Evolutionary conservation across 2,113 vertebrate genomes (phyloP).

Genomic region (Numida meleagris): DNA sequence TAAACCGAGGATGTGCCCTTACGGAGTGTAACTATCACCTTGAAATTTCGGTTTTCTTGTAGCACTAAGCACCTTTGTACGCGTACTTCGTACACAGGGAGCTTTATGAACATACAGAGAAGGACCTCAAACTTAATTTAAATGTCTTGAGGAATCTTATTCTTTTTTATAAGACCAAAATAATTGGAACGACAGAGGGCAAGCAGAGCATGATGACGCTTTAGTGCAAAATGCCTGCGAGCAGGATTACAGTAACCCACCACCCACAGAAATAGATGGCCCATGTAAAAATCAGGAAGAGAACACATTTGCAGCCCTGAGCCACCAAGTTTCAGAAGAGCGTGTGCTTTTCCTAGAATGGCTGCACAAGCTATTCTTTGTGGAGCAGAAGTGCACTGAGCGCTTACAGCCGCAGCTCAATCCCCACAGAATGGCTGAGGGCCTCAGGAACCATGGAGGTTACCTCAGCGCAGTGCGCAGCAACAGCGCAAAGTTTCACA

Average conservation of each 20-base stretch:
- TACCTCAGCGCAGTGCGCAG: fast-evolving
- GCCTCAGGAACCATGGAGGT: not conserved
- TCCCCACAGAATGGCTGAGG: too few relatives aligned
- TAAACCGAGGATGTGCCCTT: fast-evolving
- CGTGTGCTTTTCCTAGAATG: fast-evolving
- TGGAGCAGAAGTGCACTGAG: fast-evolving
- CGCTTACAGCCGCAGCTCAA: too few relatives aligned
- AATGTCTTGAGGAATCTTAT: not conserved
- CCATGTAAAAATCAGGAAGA: not conserved
- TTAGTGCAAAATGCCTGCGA: not conserved
- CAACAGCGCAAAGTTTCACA: not conserved
- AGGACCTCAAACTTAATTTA: not conserved
- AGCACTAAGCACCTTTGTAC: not conserved
- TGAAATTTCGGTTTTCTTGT: not conserved
- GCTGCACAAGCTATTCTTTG: not conserved
- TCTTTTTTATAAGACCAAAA: not conserved
- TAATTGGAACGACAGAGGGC: not conserved
- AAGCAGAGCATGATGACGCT: fast-evolving
- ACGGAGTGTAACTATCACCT: not conserved
- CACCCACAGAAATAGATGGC: not conserved
- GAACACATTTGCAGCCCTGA: too few relatives aligned
- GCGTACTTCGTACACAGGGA: not conserved
- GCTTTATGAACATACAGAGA: not conserved
- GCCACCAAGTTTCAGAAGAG: not conserved
- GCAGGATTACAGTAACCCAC: not conserved